Evolutionary conservation across 2,113 vertebrate species (phyloP).

Genomic region (Eulemur rufifrons): DNA sequence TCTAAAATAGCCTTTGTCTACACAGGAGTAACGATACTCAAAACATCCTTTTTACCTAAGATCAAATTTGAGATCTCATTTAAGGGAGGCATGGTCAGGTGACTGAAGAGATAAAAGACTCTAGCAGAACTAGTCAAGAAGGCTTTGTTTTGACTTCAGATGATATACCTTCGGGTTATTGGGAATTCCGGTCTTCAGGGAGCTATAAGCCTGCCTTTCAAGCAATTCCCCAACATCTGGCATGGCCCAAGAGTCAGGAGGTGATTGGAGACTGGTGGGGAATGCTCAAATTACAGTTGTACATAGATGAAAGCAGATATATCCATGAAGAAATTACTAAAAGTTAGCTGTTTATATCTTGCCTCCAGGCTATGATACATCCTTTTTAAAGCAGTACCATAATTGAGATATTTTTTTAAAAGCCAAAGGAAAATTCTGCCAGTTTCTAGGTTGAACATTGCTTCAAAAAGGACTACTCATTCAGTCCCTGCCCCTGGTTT

Average conservation of each 20-base stretch:
- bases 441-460: background rate
- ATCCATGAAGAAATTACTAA: conserved; percentile 4
- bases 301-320: conserved; percentile 45
- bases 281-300: conserved; percentile 48
- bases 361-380: background rate
- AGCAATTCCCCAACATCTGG: conserved; percentile 62
- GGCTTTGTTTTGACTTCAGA: conserved; percentile 70
- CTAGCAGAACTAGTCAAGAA: background rate
- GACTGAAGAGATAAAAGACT: conserved; percentile 53
- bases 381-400: background rate
- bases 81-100: background rate
- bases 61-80: conserved; percentile 49
- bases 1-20: conserved; percentile 29
- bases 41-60: conserved; percentile 36
- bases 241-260: conserved; percentile 14
- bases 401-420: background rate
- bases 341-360: background rate
- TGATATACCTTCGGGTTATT: conserved; percentile 50
- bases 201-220: conserved; percentile 39
- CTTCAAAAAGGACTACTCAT: background rate
- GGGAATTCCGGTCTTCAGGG: conserved; percentile 61
- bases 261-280: conserved; percentile 26
- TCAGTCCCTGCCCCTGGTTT: background rate
- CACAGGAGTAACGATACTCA: background rate
- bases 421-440: background rate